Evolutionary conservation across 1,140 invertebrate genomes (phyloP), one percentile per base, ranked within the genome.

Genomic region (Acromyrmex heyeri): DNA sequence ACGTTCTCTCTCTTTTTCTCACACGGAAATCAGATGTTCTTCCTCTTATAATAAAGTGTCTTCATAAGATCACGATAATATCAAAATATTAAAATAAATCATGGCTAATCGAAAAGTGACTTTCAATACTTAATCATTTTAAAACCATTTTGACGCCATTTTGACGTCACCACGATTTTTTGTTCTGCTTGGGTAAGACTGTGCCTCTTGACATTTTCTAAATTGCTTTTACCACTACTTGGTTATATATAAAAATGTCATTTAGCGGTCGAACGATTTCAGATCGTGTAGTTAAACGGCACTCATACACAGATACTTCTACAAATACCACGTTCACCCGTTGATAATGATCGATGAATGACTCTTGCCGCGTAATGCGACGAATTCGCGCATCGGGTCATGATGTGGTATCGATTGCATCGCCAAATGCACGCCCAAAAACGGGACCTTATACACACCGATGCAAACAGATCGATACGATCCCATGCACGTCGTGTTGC

Each of bases 381-480:
- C 55, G 30, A 38, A 59, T 76, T 18, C 18, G 12, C 24, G 27
- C 21, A 50, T 24, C 48, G 7, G 48, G 16, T 18, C 69, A 24
- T 16, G 38, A 21, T 16, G 48, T 18, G 24, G 24, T 50, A 50
- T 50, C 48, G 48, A 16, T 50, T 34, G 7, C 12, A 59, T 4
- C 16, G 21, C 21, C 21, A 14, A 21, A 34, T 24, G 18, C 8
- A 62, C 44, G 24, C 4, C 27, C 21, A 18, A 73, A 57, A 77
- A 78, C 55, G 44, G 70, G 53, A 69, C 53, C 24, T 14, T 14
- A 8, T 7, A 18, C 6, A 27, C 24, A 6, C 18, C 55, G 34
- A 77, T 50, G 59, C 44, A 64, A 78, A 50, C 61, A 78, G 27
- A 27, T 65, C 76, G 48, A 78, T 65, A 24, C 44, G 44, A 78